Evolutionary conservation across 2,797 vertebrate genomes (phyloP).

Genomic region (Taenioides sp.): DNA sequence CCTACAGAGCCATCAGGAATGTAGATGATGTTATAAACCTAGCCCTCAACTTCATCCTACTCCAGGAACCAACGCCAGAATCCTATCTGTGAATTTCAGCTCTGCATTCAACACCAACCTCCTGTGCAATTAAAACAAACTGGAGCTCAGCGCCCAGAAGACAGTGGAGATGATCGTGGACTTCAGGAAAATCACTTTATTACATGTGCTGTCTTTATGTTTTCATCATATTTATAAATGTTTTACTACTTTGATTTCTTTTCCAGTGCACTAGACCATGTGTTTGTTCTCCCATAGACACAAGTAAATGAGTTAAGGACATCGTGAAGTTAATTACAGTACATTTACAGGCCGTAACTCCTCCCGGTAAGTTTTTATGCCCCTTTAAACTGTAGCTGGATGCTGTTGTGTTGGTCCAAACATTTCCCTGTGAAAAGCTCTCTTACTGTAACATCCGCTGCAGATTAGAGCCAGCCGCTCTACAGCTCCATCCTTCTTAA

Average conservation of each 20-base stretch:
- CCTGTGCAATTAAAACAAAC: too few relatives aligned
- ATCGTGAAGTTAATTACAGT: slow-evolving; percentile 10
- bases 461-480: slow-evolving; percentile 57
- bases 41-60: too few relatives aligned
- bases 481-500: slow-evolving; percentile 58
- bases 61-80: too few relatives aligned
- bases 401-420: slow-evolving; percentile 42
- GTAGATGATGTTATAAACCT: too few relatives aligned
- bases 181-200: too few relatives aligned
- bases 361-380: not conserved
- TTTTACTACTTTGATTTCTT: not conserved
- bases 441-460: slow-evolving; percentile 60
- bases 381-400: not conserved
- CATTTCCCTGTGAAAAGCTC: slow-evolving; percentile 47
- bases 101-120: too few relatives aligned
- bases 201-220: not conserved
- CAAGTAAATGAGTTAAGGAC: not conserved
- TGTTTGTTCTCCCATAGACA: not conserved
- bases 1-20: too few relatives aligned
- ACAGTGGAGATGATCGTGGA: not conserved
- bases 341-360: slow-evolving; percentile 43
- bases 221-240: not conserved
- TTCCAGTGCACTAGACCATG: not conserved
- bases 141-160: too few relatives aligned
- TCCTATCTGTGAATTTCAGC: too few relatives aligned